Evolutionary conservation across 2,888 invertebrate genomes (phyloP), one percentile per base, ranked within the genome.

Genomic region (Drosophila multiciliata): DNA sequence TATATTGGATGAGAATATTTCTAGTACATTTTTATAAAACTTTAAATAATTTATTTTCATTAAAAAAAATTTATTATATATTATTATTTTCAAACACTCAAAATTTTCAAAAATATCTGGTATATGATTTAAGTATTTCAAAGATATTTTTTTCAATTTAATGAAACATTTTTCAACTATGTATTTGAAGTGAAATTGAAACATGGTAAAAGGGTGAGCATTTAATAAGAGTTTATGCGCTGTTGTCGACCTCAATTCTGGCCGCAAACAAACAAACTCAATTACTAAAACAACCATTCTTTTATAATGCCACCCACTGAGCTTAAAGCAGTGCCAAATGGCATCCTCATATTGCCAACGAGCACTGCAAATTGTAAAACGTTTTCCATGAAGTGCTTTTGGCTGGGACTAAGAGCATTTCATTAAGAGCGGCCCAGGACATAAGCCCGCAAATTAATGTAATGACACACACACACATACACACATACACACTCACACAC

Each of bases 401-500:
- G 38, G 32, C 48, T 49, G 49, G 60, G 64, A 58, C 61, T 66
- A 74, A 66, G 52, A 73, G 87, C 77, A 72, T 77, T 82, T 75
- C 85, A 82, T 82, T 84, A 84, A 69, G 73, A 67, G 62, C 62
- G 50, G 45, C 50, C 55, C 74, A 74, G 68, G 68, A 69, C 79
- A 73, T 87, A 84, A 83, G 80, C 54, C 69, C 66, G 68, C 81
- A 84, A 84, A 88, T 88, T 86, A 86, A 78, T 75, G 72, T 83
- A 78, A 86, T 83, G 78, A 80, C 80, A 71, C 64, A 73, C 32
- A 57, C 61, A 49, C 33, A 45, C 38, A 57, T 12, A 8, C 23
- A 23, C 23, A 55, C 60, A 35, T 1, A 66, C 32, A 66, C 36
- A 66, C 23, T 48, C 36, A 60, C 9, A 52, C 17, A 57, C 48